A percentile compares a stretch with the other conserved stretches of the same genome.
Conservation (phyloP, 2,888 invertebrate species). For the Tribolium freemani region DNA sequence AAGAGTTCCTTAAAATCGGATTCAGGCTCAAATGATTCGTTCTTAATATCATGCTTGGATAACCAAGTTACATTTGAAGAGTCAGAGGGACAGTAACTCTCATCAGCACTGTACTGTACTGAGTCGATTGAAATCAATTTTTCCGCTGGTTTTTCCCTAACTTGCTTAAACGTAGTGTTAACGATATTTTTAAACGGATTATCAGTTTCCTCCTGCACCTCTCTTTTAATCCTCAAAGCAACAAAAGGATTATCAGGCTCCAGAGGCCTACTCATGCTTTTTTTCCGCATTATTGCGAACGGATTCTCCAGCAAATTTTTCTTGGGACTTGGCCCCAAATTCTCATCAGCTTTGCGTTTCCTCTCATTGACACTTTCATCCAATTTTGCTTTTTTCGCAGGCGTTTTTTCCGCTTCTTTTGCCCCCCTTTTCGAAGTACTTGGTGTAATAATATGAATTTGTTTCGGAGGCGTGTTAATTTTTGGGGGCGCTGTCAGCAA, state of each 20-base stretch:
- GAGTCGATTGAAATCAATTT: neutral
- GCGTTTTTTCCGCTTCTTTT: neutral
- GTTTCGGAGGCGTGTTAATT: neutral
- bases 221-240: conserved; percentile 9
- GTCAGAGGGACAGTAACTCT: neutral
- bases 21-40: neutral
- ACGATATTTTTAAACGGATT: conserved; percentile 2
- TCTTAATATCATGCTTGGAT: neutral
- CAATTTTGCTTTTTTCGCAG: neutral
- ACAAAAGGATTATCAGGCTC: conserved; percentile 6
- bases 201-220: neutral
- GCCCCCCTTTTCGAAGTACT: neutral
- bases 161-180: neutral
- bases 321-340: neutral
- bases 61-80: neutral
- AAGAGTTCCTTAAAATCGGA: conserved; percentile 35
- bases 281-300: neutral
- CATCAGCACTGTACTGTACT: neutral
- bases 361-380: neutral
- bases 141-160: neutral
- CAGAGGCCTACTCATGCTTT: neutral
- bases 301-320: conserved; percentile 4
- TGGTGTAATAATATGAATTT: too few species aligned
- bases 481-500: neutral
- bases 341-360: conserved; percentile 19